Evolutionary conservation across 2,797 vertebrate genomes (phyloP).

Genomic region (Chaenodraco wilsoni): DNA sequence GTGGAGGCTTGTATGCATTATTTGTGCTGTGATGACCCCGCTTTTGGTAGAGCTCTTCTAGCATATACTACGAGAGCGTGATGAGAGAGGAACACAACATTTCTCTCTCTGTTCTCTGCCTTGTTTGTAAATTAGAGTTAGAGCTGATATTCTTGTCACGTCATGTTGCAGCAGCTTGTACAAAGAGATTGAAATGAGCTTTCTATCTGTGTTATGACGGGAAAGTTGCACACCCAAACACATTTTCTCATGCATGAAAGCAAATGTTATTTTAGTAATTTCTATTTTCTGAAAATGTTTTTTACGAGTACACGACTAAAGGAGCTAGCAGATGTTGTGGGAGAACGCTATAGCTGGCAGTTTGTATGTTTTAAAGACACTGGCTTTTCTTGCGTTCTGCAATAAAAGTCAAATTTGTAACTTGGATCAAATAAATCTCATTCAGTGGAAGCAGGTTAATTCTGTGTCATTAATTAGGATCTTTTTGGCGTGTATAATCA

Average conservation of each 20-base stretch:
- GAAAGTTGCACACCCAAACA: conserved; percentile 13
- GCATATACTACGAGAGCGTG: conserved; percentile 8
- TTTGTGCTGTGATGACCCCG: conserved; percentile 30
- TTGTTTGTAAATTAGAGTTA: background rate
- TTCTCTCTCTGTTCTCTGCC: conserved; percentile 15
- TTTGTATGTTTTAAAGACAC: conserved; percentile 18
- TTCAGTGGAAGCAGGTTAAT: conserved; percentile 13
- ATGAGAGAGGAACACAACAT: conserved; percentile 15
- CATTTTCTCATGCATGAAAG: conserved; percentile 19
- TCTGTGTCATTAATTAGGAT: conserved; percentile 5
- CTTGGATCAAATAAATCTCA: conserved; percentile 3
- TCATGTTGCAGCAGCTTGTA: conserved; percentile 27
- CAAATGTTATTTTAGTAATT: conserved; percentile 27
- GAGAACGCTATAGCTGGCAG: background rate
- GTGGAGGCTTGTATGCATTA: conserved; percentile 10
- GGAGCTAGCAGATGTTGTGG: conserved; percentile 21
- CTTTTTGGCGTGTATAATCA: conserved; percentile 4
- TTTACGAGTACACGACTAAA: conserved; percentile 41
- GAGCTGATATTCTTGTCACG: conserved; percentile 28
- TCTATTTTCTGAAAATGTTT: conserved; percentile 43
- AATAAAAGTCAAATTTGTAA: background rate
- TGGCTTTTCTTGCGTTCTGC: conserved; percentile 12
- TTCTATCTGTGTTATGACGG: conserved; percentile 4
- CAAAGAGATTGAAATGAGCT: conserved; percentile 36
- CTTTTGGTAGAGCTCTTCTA: conserved; percentile 35